Evolutionary conservation across 2,888 invertebrate species (phyloP).

Genomic region (Cheilosia urbana): DNA sequence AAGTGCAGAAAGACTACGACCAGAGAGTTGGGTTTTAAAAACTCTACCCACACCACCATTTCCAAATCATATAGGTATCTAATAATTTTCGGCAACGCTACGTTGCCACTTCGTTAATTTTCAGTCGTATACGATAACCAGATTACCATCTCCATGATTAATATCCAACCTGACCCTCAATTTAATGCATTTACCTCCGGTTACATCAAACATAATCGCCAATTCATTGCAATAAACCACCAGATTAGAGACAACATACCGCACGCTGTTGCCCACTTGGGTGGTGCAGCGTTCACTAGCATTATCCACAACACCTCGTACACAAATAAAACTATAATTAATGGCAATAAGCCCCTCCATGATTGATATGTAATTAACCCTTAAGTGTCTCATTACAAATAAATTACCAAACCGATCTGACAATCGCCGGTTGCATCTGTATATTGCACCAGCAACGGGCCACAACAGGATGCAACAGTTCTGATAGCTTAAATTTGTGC

Average conservation of each 20-base stretch:
- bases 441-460: not conserved
- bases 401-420: slow-evolving; percentile 72
- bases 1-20: no score
- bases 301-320: slow-evolving; percentile 59
- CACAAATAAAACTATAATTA: slow-evolving; percentile 75
- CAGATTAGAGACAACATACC: slow-evolving; percentile 72
- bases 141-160: slow-evolving; percentile 59
- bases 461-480: slow-evolving; percentile 69
- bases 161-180: slow-evolving; percentile 69
- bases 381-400: slow-evolving; percentile 76
- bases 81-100: not conserved
- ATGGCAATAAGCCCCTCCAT: slow-evolving; percentile 73
- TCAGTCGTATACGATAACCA: slow-evolving; percentile 32
- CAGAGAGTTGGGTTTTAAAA: not conserved
- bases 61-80: not conserved
- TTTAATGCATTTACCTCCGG: slow-evolving; percentile 69
- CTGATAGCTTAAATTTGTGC: slow-evolving; percentile 38
- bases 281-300: slow-evolving; percentile 32
- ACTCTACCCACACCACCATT: not conserved
- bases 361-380: slow-evolving; percentile 77
- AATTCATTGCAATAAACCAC: slow-evolving; percentile 75
- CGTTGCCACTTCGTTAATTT: not conserved
- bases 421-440: slow-evolving; percentile 48
- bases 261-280: slow-evolving; percentile 59
- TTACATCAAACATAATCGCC: slow-evolving; percentile 74